These are phyloP conservation scores for Lycia hirtaria DNA, from an alignment of 2,888 invertebrate species.

Conservation along the genomic window DNA sequence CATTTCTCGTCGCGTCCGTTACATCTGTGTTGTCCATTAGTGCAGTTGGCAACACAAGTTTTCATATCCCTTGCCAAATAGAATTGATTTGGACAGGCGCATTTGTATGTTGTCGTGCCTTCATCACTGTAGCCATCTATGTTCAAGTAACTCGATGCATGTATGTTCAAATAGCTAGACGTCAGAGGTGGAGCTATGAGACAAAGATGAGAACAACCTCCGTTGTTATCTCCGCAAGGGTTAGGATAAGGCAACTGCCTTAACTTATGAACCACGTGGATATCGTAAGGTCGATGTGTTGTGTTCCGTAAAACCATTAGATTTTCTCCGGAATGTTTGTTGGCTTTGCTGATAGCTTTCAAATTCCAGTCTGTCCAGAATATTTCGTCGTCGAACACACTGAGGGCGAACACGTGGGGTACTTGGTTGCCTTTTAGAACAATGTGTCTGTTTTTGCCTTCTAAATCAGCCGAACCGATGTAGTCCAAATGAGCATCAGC, in stretches of 20 bases:
- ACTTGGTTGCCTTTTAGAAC: constrained; percentile 92
- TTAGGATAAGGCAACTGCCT: constrained; percentile 94
- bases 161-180: constrained; percentile 90
- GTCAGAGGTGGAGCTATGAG: constrained; percentile 93
- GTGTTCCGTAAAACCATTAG: constrained; percentile 92
- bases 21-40: constrained; percentile 92
- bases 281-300: constrained; percentile 97
- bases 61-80: constrained; percentile 91
- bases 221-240: constrained; percentile 96
- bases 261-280: constrained; percentile 96
- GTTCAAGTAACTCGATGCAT: constrained; percentile 90
- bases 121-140: constrained; percentile 93
- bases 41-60: constrained; percentile 98
- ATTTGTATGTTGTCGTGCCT: constrained; percentile 91
- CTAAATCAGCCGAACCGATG: constrained; percentile 97
- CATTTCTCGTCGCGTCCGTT: constrained; percentile 87
- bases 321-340: constrained; percentile 95
- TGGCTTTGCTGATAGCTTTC: constrained; percentile 95
- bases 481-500: constrained; percentile 99
- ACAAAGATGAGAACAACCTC: constrained; percentile 98
- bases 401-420: constrained; percentile 98
- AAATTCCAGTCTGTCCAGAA: constrained; percentile 99
- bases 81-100: constrained; percentile 98
- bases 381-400: constrained; percentile 96
- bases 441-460: constrained; percentile 94